Conservation (phyloP, 1,140 invertebrate species). For the Sycophila sp. region DNA sequence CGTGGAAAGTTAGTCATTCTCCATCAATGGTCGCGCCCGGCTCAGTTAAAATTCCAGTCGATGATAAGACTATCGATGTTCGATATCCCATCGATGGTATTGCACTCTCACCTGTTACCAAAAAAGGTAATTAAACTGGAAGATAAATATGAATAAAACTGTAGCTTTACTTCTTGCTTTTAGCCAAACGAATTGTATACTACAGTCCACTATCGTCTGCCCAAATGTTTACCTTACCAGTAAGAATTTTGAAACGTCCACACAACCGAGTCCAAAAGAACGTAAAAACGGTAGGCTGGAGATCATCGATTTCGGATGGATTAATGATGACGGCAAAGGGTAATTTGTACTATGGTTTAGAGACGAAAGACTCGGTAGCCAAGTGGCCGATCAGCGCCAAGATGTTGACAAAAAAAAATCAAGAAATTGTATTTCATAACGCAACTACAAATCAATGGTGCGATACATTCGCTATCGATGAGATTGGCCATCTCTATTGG, state of each 20-base stretch:
- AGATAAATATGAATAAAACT: too few species aligned
- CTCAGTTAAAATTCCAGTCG: conserved; percentile 66
- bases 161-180: too few species aligned
- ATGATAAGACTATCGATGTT: conserved; percentile 63
- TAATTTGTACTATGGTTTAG: conserved; percentile 71
- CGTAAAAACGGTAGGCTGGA: conserved; percentile 68
- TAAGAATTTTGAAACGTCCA: conserved; percentile 61
- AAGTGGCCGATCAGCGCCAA: conserved; percentile 62
- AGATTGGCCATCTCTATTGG: conserved; percentile 70
- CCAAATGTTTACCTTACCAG: conserved; percentile 69
- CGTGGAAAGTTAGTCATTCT: conserved; percentile 72
- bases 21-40: conserved; percentile 68
- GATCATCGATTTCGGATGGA: conserved; percentile 70
- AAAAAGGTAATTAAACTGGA: not conserved
- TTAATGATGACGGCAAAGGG: conserved; percentile 74
- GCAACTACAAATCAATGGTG: conserved; percentile 73
- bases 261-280: conserved; percentile 45
- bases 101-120: conserved; percentile 68
- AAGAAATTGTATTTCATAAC: conserved; percentile 66
- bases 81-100: conserved; percentile 71
- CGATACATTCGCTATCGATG: conserved; percentile 73
- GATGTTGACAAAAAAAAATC: not conserved
- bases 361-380: conserved; percentile 70
- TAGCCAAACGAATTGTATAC: conserved; percentile 70
- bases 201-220: conserved; percentile 71